Conservation (phyloP, 2,797 vertebrate genomes). For the Enteromius trimaculatus region DNA sequence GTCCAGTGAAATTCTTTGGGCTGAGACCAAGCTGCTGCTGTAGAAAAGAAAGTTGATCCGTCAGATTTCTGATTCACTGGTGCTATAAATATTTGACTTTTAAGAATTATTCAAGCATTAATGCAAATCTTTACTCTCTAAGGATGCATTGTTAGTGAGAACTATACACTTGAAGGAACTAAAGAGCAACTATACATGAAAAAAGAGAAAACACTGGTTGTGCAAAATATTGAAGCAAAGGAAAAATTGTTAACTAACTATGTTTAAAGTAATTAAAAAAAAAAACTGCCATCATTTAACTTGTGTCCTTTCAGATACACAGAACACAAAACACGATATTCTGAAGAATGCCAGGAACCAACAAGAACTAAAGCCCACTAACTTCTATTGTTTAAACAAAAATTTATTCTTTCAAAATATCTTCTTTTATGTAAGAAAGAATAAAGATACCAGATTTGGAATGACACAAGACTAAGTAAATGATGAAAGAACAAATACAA, state of each 20-base stretch:
- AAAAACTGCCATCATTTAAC: neutral
- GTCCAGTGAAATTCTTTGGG: conserved; percentile 72
- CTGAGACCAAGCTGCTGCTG: conserved; percentile 79
- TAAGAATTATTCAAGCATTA: conserved; percentile 8
- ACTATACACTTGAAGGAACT: neutral
- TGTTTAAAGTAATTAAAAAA: neutral
- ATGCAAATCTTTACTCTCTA: neutral
- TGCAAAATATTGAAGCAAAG: neutral
- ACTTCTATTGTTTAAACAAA: neutral
- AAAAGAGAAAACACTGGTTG: neutral
- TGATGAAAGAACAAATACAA: neutral
- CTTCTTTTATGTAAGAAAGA: neutral
- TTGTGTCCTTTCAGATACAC: neutral
- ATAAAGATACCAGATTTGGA: neutral
- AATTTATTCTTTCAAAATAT: neutral
- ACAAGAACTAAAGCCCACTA: neutral
- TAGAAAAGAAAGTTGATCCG: conserved; percentile 32
- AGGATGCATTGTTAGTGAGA: conserved; percentile 16
- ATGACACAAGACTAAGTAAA: neutral
- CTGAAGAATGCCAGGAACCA: neutral
- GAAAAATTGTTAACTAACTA: neutral
- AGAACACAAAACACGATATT: neutral
- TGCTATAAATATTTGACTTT: conserved; percentile 8
- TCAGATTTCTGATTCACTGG: conserved; percentile 20
- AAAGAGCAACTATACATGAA: neutral